Base-by-base conservation (phyloP, 2,797 vertebrate species). In the Myoxocephalus aenaeus region DNA sequence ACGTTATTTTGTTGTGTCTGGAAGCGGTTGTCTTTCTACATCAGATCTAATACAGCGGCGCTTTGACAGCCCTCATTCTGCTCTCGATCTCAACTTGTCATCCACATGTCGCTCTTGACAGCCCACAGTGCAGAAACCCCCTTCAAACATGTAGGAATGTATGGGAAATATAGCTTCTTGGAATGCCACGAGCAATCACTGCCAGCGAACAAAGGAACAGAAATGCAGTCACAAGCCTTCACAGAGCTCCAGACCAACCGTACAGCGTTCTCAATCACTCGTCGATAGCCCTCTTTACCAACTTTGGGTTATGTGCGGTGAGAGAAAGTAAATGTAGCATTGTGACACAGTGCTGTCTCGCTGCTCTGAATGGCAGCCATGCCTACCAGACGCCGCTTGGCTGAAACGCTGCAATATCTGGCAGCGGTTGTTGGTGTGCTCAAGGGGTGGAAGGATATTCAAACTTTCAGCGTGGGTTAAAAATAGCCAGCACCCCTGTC, bases 21-120 rank as follows among this genome's bases (percentile, higher is more conserved):
- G 78, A 79, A 88, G 74, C 65, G 59, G 90, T 90, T 88, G 79
- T 84, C 85, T 84, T 69, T 84, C 83, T 84, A 70, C 86, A 82
- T 83, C 84, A 68, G 70, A 80, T 82, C 64, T 71, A 65, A 83
- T 82, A 70, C 62, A 80, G 48, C 17, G 1, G 36, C 81, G 89
- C 90, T 93, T 91, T 92, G 92, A 94, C 93, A 91, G 79, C 87
- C 89, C 92, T 92, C 86, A 90, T 93, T 92, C 85, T 83, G 40
- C 76, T 86, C 79, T 86, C 85, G 77, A 86, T 86, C 88, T 80
- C 77, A 77, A 81, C 73, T 86, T 88, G 89, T 91, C 86, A 78
- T 88, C 82, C 69, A 13, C 77, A 61, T 81, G 82, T 87, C 54
- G 0, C 44, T 79, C 79, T 71, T 88, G 91, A 94, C 88, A 91